Evolutionary conservation across 2,888 invertebrate species (phyloP), one percentile per base, ranked within the genome.

Genomic region (Aspidiotus rigidus): DNA sequence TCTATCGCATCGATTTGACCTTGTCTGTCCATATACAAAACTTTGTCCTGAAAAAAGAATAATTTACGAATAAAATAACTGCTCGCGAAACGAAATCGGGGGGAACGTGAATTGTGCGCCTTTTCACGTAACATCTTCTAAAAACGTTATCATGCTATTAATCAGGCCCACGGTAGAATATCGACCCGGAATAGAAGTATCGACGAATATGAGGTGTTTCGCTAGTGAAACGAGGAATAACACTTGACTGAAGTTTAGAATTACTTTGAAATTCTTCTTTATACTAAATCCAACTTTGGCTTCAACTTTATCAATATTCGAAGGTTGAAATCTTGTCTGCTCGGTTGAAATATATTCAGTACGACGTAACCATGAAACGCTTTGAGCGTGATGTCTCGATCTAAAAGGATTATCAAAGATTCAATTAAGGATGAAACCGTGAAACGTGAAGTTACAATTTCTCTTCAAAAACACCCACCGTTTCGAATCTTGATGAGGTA

Each of bases 301-400:
- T 83, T 99, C 99, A 77, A 95, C 94, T 82, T 97, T 95, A 77
- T 98, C 97, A 84, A 92, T 89, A 74, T 92, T 90, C 78, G 93
- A 91, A 16, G 96, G 94, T 77, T 96, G 95, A 79, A 96, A 98
- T 72, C 98, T 84, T 17, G 97, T 98, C 78, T 94, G 96, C 80
- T 99, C 99, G 54, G 98, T 97, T 7, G 97, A 97, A 76, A 99
- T 99, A 77, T 99, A 99, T 79, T 99, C 99, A 0, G 99, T 99
- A 74, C 96, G 88, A 66, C 99, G 86, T 77, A 99, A 83, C 99
- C 99, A 99, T 0, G 99, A 97, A 1, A 99, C 98, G 77, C 90
- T 92, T 73, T 92, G 89, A 1, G 94, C 94, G 82, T 99, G 98
- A 81, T 97, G 96, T 8, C 91, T 84, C 0, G 97, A 97, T 73